Evolutionary conservation across 2,888 invertebrate species (phyloP), one percentile per base, ranked within the genome.

Genomic region (Drosophila mercatorum): DNA sequence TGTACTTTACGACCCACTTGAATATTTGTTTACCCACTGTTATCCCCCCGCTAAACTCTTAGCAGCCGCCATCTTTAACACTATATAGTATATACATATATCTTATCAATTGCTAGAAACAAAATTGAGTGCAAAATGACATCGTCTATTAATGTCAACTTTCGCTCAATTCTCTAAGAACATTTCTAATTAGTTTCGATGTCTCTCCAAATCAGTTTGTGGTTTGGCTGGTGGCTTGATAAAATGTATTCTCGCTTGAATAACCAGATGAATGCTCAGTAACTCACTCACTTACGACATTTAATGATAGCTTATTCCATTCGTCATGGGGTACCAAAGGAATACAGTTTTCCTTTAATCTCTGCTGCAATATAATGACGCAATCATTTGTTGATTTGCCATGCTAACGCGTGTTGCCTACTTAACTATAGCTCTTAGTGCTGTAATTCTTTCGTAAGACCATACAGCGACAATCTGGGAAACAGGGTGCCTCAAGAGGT

Each of bases 261-360:
- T 31, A 7, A 12, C 28, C 28, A 41, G 41, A 41, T 11, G n/a
- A 3, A n/a, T 5, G 17, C 12, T 11, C 51, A 34, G 5, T 5
- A 34, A 7, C 6, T 4, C 3, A 17, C 17, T 17, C 12, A 4
- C 22, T 11, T 22, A 38, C 38, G 14, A 3, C 14, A 34, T 14
- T 17, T 43, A 36, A 36, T 28, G 28, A 55, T 12, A 17, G 17
- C 31, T 40, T 17, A 40, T 31, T 49, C 12, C 28, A 49, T 28
- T 40, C 17, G 28, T 28, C 40, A 31, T 8, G 11, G 36, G 5
- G 5, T 36, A 41, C 46, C 28, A 59, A 38, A 12, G 11, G 34
- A 22, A n/a, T 58, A 36, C 11, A 44, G 3, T 14, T 44, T 5
- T 26, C 34, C 41, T 34, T 59, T 60, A 49, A 63, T 40, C 38